Evolutionary conservation across 2,797 vertebrate genomes (phyloP).

Genomic region (Hephaestus fuliginosus): DNA sequence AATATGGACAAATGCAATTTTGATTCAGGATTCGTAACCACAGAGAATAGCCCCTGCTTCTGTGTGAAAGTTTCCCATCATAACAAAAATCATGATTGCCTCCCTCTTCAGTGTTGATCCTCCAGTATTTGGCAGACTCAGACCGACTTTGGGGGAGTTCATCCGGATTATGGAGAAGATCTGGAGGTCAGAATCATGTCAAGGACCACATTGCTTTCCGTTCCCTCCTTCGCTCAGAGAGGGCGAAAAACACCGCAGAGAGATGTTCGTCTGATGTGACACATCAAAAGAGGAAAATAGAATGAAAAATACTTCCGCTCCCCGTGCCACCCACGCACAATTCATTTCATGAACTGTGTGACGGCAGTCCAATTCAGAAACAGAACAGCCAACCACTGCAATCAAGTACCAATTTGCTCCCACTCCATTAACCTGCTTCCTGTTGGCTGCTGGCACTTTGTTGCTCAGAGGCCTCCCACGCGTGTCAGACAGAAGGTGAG

Average conservation of each 20-base stretch:
- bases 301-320: slow-evolving; percentile 51
- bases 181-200: slow-evolving; percentile 21
- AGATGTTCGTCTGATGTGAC: slow-evolving; percentile 30
- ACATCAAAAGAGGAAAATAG: slow-evolving; percentile 50
- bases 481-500: slow-evolving; percentile 28
- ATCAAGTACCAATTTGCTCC: slow-evolving; percentile 74
- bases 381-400: slow-evolving; percentile 54
- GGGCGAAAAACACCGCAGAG: not conserved
- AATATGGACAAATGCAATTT: not conserved
- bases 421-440: slow-evolving; percentile 68
- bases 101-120: slow-evolving; percentile 45
- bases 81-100: slow-evolving; percentile 42
- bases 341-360: slow-evolving; percentile 65
- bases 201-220: slow-evolving; percentile 16
- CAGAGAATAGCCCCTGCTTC: slow-evolving; percentile 11
- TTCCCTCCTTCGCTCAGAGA: not conserved
- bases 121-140: slow-evolving; percentile 15
- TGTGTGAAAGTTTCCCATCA: slow-evolving; percentile 15
- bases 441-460: slow-evolving; percentile 13
- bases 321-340: slow-evolving; percentile 53
- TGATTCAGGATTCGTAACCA: slow-evolving; percentile 10
- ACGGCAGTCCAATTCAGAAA: slow-evolving; percentile 62
- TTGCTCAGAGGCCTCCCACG: not conserved
- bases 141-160: slow-evolving; percentile 30
- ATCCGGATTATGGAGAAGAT: slow-evolving; percentile 29